Evolutionary conservation across 2,797 vertebrate genomes (phyloP), one percentile per base, ranked within the genome.

Genomic region (Manis javanica): DNA sequence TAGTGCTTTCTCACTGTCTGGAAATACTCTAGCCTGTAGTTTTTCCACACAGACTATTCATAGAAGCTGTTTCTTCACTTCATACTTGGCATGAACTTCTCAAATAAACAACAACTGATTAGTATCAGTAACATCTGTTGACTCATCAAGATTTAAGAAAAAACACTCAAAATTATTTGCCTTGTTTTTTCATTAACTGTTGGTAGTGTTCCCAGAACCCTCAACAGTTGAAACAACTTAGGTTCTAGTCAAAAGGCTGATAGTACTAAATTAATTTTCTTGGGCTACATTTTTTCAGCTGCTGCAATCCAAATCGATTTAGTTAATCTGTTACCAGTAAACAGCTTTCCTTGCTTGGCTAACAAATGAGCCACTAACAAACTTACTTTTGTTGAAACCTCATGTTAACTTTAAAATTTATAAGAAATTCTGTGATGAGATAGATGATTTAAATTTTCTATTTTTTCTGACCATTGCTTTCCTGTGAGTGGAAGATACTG

Each of bases 181-280:
- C 15, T 84, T 92, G 37, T 57, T 95, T 95, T 93, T 93, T 59
- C 86, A 82, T 91, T 69, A 93, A 46, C 37, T 86, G 42, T 74
- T 85, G 59, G 7, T 82, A 8, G 8, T 86, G 24, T 81, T 94
- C 15, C 63, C 81, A 78, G n/a, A n/a, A 91, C 24, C 24, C 42
- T 92, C 51, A 87, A 61, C 66, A 91, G 39, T 87, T 88, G 42
- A 59, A 94, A n/a, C 71, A 83, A 10, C 21, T 87, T 46, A 46
- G 46, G 51, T 87, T 92, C 51, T 83, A 19, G 18, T 26, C 68
- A 31, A 78, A 90, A 87, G 34, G 15, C 57, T 82, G 75, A 63
- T 59, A 61, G 37, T 94, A 39, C 90, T 81, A 53, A 66, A 13
- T 81, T 69, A 79, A 6, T 82, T 92, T 94, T 89, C n/a, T 85